phyloP scores from a whole-genome alignment of 2,797 vertebrate genomes.

The Falco concolor region DNA sequence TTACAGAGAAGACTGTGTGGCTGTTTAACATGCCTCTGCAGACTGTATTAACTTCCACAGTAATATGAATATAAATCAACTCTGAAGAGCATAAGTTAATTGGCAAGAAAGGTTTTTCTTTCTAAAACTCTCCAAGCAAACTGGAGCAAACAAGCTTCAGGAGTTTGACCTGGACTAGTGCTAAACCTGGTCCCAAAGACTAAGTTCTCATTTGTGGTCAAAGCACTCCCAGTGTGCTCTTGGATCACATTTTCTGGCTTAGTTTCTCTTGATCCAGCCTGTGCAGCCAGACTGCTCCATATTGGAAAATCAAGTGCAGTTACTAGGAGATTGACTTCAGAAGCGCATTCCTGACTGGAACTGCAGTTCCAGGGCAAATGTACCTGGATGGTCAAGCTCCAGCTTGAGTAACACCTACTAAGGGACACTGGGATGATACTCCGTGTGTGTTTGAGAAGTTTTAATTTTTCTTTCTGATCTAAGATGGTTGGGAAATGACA shows the following conservation, averaged over 20 bases:
- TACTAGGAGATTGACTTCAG: neutral
- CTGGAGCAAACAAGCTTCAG: neutral
- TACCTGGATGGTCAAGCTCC: neutral
- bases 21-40: conserved; percentile 16
- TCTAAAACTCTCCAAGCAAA: neutral
- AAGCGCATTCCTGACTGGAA: neutral
- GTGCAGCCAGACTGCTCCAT: neutral
- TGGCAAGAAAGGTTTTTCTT: neutral
- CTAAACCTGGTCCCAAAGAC: neutral
- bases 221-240: neutral
- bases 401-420: neutral
- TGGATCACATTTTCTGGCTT: neutral
- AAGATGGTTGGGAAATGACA: neutral
- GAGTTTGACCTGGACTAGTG: neutral
- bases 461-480: neutral
- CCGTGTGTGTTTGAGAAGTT: neutral
- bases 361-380: neutral
- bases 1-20: neutral
- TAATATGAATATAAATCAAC: conserved; percentile 22
- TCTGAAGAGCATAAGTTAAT: neutral
- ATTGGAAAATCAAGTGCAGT: neutral
- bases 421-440: neutral
- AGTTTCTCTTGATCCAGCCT: neutral
- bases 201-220: neutral
- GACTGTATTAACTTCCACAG: conserved; percentile 31